These are phyloP conservation scores for Oxystoma pomonae DNA, from an alignment of 2,888 invertebrate genomes.

Conservation along the genomic window DNA sequence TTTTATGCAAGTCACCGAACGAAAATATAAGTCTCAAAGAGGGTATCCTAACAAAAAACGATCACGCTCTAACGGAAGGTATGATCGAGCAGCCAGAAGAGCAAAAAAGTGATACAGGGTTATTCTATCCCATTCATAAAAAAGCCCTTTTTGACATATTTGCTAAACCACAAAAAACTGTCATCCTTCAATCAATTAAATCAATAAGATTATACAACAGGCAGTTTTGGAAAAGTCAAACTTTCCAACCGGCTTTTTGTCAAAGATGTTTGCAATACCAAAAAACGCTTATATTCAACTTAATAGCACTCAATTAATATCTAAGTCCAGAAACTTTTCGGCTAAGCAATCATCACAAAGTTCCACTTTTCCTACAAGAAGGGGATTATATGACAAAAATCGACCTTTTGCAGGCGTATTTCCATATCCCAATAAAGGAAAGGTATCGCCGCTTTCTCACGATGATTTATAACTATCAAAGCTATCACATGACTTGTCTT, in stretches of 20 bases:
- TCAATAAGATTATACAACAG: not conserved
- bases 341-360: no score
- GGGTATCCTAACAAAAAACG: no score
- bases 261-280: not conserved
- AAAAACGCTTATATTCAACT: not conserved
- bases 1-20: no score
- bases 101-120: not conserved
- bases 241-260: not conserved
- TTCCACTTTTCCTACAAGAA: not conserved
- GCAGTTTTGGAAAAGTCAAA: not conserved
- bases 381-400: not conserved
- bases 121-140: not conserved
- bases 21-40: no score
- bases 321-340: not conserved
- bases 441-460: no score
- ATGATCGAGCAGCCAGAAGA: no score
- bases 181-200: no score
- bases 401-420: not conserved
- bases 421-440: not conserved
- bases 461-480: no score
- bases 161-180: not conserved
- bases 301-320: not conserved
- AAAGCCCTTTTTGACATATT: not conserved
- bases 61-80: no score
- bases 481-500: no score